Evolutionary conservation across 2,113 vertebrate genomes (phyloP).

Genomic region (Cochlearius cochlearius): DNA sequence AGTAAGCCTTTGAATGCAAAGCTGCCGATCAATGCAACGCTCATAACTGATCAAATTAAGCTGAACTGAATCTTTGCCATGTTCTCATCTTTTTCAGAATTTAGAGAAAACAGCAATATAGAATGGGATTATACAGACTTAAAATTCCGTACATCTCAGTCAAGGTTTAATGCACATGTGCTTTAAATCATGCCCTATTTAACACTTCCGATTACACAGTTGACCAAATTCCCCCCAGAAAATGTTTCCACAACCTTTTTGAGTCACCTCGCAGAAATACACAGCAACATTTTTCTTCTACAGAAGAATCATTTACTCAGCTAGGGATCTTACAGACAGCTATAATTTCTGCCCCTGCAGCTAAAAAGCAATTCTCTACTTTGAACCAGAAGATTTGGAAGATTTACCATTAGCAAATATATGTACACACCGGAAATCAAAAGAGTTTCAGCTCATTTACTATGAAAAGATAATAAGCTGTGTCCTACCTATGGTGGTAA

Average conservation of each 20-base stretch:
- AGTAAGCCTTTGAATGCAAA: background rate
- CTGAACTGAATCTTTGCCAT: background rate
- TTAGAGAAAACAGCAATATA: background rate
- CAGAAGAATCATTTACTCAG: background rate
- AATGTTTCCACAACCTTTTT: background rate
- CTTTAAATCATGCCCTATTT: slow-evolving; percentile 43
- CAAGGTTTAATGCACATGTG: background rate
- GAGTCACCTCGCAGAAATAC: background rate
- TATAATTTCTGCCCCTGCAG: background rate
- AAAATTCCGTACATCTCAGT: background rate
- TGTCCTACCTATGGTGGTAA: slow-evolving; percentile 97
- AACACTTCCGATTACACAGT: slow-evolving; percentile 15
- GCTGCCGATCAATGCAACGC: background rate
- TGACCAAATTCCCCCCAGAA: background rate
- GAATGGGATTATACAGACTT: background rate
- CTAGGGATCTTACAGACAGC: background rate
- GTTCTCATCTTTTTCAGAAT: background rate
- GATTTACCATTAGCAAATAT: background rate
- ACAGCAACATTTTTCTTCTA: background rate
- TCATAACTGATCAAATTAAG: background rate
- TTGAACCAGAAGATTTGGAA: background rate
- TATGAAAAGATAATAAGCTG: slow-evolving; percentile 63
- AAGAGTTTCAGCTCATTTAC: slow-evolving; percentile 37
- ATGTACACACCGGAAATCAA: slow-evolving; percentile 37
- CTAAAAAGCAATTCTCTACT: background rate